Evolutionary conservation across 2,113 vertebrate genomes (phyloP).

Genomic region (Petroica traversi): DNA sequence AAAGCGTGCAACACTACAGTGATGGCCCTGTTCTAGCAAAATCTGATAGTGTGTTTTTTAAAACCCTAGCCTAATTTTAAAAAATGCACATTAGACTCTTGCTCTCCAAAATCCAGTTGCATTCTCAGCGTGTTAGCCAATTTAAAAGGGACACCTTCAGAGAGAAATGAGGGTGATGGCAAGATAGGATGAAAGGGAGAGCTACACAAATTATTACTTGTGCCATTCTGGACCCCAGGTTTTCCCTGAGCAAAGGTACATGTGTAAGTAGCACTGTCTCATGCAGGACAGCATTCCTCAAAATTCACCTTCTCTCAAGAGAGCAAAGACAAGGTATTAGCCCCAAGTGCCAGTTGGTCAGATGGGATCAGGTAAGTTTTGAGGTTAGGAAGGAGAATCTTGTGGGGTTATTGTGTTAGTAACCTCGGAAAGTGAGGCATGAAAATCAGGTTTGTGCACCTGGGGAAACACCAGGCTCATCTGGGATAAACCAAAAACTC

Average conservation of each 20-base stretch:
- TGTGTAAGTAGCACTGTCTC: neutral
- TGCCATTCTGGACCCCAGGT: neutral
- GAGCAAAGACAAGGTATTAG: neutral
- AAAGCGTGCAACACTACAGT: neutral
- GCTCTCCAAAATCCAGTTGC: neutral
- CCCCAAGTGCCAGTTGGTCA: neutral
- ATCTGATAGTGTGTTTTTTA: neutral
- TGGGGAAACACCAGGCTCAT: neutral
- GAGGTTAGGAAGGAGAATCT: neutral
- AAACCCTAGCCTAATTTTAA: neutral
- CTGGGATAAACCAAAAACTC: neutral
- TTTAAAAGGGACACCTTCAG: neutral
- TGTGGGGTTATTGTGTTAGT: neutral
- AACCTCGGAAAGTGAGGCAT: neutral
- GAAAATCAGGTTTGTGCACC: neutral
- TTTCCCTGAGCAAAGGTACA: neutral
- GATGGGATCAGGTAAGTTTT: neutral
- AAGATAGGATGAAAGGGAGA: neutral
- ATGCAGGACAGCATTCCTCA: neutral
- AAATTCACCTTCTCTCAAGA: neutral
- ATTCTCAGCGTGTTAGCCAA: neutral
- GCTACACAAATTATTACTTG: neutral
- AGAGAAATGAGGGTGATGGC: neutral
- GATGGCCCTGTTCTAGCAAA: neutral
- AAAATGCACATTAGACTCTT: neutral